These are phyloP conservation scores for Phaethon lepturus DNA, from an alignment of 2,113 vertebrate genomes.

Conservation along the genomic window DNA sequence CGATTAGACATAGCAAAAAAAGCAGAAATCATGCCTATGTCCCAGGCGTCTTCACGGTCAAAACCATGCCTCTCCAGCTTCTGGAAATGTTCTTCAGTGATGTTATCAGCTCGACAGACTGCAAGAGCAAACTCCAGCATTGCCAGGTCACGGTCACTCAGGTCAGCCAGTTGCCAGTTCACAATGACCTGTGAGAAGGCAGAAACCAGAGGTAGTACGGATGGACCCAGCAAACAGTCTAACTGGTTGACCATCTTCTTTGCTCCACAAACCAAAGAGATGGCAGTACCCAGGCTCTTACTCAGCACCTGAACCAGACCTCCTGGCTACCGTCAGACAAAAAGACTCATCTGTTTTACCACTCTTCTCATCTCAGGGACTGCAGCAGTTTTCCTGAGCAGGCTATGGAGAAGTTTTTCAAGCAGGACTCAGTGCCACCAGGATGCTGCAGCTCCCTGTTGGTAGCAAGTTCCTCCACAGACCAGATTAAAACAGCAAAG, in stretches of 20 bases:
- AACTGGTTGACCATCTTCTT: no score
- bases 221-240: no score
- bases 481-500: neutral
- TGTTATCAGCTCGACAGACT: conserved; percentile 78
- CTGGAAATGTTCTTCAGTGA: conserved; percentile 82
- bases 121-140: conserved; percentile 87
- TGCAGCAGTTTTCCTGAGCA: neutral
- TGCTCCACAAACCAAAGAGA: neutral
- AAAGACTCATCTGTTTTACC: neutral
- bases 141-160: conserved; percentile 75
- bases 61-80: conserved; percentile 82
- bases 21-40: conserved; percentile 82
- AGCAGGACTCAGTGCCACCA: rapidly evolving
- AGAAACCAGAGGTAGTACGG: neutral
- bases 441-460: neutral
- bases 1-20: conserved; percentile 87
- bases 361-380: rapidly evolving
- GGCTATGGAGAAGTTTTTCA: neutral
- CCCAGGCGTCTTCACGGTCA: conserved; percentile 85
- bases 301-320: neutral
- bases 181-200: conserved; percentile 76
- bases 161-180: conserved; percentile 81
- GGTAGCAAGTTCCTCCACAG: neutral
- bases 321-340: neutral
- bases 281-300: neutral